phyloP scores from a whole-genome alignment of 2,113 vertebrate species.

The Chaetodon trifascialis region DNA sequence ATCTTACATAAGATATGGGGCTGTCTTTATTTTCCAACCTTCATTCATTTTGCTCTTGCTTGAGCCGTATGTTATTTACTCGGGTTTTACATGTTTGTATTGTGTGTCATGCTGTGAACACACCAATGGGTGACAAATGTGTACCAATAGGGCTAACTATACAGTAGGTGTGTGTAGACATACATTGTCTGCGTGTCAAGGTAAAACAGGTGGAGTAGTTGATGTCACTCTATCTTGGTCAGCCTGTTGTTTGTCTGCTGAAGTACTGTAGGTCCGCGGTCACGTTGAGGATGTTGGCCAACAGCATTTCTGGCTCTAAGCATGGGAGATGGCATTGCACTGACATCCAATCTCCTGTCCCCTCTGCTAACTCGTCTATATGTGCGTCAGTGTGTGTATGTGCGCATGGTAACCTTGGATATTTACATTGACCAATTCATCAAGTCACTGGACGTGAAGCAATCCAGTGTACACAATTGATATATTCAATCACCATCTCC shows the following conservation, averaged over 20 bases:
- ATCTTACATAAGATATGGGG: background rate
- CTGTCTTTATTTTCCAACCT: background rate
- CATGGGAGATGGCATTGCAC: conserved; percentile 26
- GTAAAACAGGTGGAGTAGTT: conserved; percentile 22
- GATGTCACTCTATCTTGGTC: conserved; percentile 42
- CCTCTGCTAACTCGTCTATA: conserved; percentile 3
- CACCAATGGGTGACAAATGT: conserved; percentile 23
- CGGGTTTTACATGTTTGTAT: conserved; percentile 28
- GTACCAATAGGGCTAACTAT: conserved; percentile 5
- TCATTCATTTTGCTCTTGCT: background rate
- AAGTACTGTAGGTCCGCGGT: conserved; percentile 9
- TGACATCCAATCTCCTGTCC: conserved; percentile 61
- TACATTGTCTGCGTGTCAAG: conserved; percentile 10
- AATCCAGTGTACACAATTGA: conserved; percentile 43
- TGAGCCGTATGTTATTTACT: conserved; percentile 7
- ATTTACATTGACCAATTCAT: conserved; percentile 59
- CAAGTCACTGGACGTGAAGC: conserved; percentile 31
- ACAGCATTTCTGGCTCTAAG: conserved; percentile 31
- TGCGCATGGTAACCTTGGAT: conserved; percentile 56
- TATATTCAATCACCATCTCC: conserved; percentile 46
- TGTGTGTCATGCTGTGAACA: conserved; percentile 7
- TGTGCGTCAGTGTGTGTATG: background rate
- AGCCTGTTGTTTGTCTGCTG: conserved; percentile 55
- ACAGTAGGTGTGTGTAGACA: background rate
- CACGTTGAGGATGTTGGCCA: conserved; percentile 16